Evolutionary conservation across 2,888 invertebrate genomes (phyloP), one percentile per base, ranked within the genome.

Genomic region (Orthosia gothica): DNA sequence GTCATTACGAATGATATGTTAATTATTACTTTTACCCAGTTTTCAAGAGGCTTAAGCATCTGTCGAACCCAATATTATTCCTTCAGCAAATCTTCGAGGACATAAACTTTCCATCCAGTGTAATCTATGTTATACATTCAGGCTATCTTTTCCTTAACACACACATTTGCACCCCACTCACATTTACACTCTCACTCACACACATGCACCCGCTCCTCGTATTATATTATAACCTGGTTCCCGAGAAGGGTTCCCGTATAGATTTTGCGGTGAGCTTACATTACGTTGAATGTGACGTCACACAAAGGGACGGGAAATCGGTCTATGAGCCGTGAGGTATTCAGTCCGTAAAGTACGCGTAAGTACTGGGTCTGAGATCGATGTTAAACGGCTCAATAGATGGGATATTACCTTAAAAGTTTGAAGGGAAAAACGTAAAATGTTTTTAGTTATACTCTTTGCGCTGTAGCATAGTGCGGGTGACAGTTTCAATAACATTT

Each of bases 301-400:
- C 16, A 84, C 80, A 86, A 86, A 81, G 70, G 76, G 65, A 80
- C 47, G 70, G 76, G 76, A 87, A 87, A 86, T 87, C 81, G 82
- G 61, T 82, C 70, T 85, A 85, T 82, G 85, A 80, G 76, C 78
- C 85, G 85, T 82, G 70, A 84, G 70, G 81, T 75, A 80, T 76
- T 84, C 73, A 76, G 26, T 26, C 26, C 40, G 69, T 82, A 76
- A 77, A 69, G 70, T 74, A 74, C 63, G 62, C 67, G 74, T 76
- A 75, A 77, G 65, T 81, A 81, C 75, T 81, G 57, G 59, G 62
- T 55, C 74, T 57, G 61, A 72, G 70, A 74, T 80, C 73, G 52
- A 58, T 80, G 74, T 76, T 74, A 72, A 86, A 81, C 74, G 62
- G 65, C 63, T 77, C 59, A 69, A 47, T 70, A 76, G 54, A 71